phyloP scores from a whole-genome alignment of 2,888 invertebrate species.

The Acanthoscelides obtectus region DNA sequence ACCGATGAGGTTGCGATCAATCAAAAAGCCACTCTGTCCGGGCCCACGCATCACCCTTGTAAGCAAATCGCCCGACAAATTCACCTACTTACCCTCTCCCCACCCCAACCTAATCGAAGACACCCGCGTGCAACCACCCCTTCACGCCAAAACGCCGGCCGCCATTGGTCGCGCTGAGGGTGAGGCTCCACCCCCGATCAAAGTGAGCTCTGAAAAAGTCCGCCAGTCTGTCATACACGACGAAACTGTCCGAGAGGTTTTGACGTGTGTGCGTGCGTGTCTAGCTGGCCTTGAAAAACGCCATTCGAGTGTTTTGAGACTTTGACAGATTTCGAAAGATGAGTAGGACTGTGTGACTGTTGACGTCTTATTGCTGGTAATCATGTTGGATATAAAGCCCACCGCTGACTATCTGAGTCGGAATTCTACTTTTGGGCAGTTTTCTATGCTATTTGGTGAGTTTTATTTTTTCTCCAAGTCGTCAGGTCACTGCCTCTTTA shows the following conservation, averaged over 20 bases:
- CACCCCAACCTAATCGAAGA: not conserved
- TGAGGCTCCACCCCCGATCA: not conserved
- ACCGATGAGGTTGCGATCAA: not conserved
- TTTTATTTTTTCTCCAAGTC: slow-evolving; percentile 2
- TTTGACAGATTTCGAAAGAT: not conserved
- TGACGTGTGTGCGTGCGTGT: slow-evolving; percentile 4
- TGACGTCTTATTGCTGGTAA: not conserved
- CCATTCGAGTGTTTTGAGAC: not conserved
- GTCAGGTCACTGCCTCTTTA: too few relatives aligned
- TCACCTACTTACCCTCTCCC: not conserved
- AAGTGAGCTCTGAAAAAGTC: not conserved
- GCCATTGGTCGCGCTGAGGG: not conserved
- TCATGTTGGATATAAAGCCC: slow-evolving; percentile 88
- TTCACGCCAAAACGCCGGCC: not conserved
- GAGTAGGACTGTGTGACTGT: slow-evolving; percentile 5
- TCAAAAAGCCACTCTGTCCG: not conserved
- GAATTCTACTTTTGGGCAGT: slow-evolving; percentile 88
- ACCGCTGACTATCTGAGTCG: slow-evolving; percentile 88
- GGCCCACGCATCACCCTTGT: not conserved
- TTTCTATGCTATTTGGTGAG: slow-evolving; percentile 92
- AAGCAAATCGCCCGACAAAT: not conserved
- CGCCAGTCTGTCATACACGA: not conserved
- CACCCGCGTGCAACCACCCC: not conserved
- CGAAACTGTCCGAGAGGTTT: not conserved
- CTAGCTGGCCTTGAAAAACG: not conserved